Evolutionary conservation across 2,888 invertebrate species (phyloP).

Genomic region (Eudasyphora cyanicolor): DNA sequence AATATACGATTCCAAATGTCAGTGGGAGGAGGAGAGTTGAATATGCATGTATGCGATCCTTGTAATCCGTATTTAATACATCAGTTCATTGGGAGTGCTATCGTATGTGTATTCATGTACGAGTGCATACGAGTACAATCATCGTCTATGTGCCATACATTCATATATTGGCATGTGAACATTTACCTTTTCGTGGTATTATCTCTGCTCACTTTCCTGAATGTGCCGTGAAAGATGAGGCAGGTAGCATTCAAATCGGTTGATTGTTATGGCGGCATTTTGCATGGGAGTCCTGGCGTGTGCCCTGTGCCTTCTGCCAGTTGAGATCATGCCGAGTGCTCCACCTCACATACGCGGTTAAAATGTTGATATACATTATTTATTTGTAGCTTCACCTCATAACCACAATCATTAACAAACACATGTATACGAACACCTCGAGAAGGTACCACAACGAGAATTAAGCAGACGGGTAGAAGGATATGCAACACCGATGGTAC

Average conservation of each 20-base stretch:
- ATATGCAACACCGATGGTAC: too few species aligned
- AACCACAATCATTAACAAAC: conserved; percentile 52
- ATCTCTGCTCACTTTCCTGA: background rate
- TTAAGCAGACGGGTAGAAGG: too few species aligned
- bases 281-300: background rate
- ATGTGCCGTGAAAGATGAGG: background rate
- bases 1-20: too few species aligned
- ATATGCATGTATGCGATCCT: too few species aligned
- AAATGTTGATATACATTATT: conserved; percentile 56
- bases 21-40: too few species aligned
- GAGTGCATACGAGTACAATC: too few species aligned
- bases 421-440: background rate
- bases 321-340: background rate
- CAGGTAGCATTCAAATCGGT: background rate
- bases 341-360: conserved; percentile 27
- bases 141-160: too few species aligned
- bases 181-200: background rate
- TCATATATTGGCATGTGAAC: conserved; percentile 3
- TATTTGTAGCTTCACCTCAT: conserved; percentile 53
- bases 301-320: background rate
- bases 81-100: too few species aligned
- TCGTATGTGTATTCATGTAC: too few species aligned
- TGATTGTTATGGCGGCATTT: background rate
- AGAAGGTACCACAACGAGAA: background rate
- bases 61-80: too few species aligned